These are phyloP conservation scores for Anastatus disparis DNA, from an alignment of 1,140 invertebrate species.

Conservation along the genomic window DNA sequence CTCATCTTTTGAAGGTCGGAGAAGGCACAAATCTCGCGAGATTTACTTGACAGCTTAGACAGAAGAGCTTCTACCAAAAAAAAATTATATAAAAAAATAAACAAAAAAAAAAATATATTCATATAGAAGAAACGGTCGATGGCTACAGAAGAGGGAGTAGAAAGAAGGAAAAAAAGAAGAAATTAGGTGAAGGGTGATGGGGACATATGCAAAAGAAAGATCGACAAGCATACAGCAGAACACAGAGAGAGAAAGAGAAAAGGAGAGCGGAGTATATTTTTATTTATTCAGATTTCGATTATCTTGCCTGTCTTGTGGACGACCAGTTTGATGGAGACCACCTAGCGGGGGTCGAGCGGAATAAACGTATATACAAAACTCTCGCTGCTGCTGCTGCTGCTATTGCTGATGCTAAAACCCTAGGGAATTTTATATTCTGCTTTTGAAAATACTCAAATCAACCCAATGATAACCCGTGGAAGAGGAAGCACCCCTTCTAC, in stretches of 20 bases:
- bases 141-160: too few relatives aligned
- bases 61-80: not conserved
- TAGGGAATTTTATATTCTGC: slow-evolving; percentile 53
- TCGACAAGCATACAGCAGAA: slow-evolving; percentile 39
- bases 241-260: slow-evolving; percentile 26
- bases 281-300: slow-evolving; percentile 62
- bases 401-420: slow-evolving; percentile 47
- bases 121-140: not conserved
- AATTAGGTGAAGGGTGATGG: slow-evolving; percentile 29
- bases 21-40: slow-evolving; percentile 32
- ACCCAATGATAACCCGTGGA: not conserved
- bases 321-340: slow-evolving; percentile 55
- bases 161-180: slow-evolving; percentile 12
- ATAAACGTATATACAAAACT: too few relatives aligned
- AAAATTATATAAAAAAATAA: not conserved
- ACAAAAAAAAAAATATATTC: not conserved
- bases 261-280: slow-evolving; percentile 42
- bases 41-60: slow-evolving; percentile 40
- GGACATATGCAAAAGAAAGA: slow-evolving; percentile 26
- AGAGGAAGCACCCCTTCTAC: slow-evolving; percentile 2
- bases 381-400: slow-evolving; percentile 45
- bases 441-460: slow-evolving; percentile 50
- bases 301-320: slow-evolving; percentile 54
- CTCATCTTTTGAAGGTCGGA: slow-evolving; percentile 19
- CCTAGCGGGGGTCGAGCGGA: slow-evolving; percentile 55